Evolutionary conservation across 92 coral and sea anemone genomes (phyloP), one percentile per base, ranked within the genome.

Genomic region (Phenganax subtilis): DNA sequence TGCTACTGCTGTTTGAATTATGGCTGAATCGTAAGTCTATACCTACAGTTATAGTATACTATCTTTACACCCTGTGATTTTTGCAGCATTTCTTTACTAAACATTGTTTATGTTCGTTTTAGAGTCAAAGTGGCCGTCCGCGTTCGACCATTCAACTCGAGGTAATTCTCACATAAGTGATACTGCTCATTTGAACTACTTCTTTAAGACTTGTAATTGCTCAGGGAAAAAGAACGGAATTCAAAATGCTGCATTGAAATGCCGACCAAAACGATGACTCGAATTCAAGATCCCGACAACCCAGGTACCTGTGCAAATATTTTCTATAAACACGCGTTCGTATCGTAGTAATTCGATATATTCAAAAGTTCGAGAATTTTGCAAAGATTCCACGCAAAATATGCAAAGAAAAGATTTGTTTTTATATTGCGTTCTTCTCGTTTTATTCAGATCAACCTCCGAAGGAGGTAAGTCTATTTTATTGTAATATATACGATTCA

Each of bases 81-180:
- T 58, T 9, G 10, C 44, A 57, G 7, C 10, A 10, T 3, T 9
- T 0, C 10, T 25, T 69, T 69, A 12, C 57, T 57, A 53, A 73
- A 9, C 10, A 57, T 51, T 70, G 54, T 52, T 15, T 74, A 52
- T 47, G 68, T 82, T 82, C 54, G 51, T 31, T 69, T 65, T 68
- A 96, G 99, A 89, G 99, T 96, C 84, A 96, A 96, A 89, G 99
- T 96, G 6, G 99, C 99, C 71, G 99, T 96, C 29, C 96, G 99
- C 27, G 97, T 96, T 37, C 92, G 99, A 55, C 99, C 99, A 67
- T 96, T 96, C 85, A 96, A 96, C 85, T 86, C 92, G 81, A 92
- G 99, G 99, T 96, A 88, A 82, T 70, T 29, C 31, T 80, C 62
- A 27, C 29, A 86, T 10, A 7, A 16, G 10, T 7, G 14, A 10